A percentile compares a stretch with the other conserved stretches of the same genome.
phyloP scores from a whole-genome alignment of 2,888 invertebrate species.

The Agriopis aurantiaria region DNA sequence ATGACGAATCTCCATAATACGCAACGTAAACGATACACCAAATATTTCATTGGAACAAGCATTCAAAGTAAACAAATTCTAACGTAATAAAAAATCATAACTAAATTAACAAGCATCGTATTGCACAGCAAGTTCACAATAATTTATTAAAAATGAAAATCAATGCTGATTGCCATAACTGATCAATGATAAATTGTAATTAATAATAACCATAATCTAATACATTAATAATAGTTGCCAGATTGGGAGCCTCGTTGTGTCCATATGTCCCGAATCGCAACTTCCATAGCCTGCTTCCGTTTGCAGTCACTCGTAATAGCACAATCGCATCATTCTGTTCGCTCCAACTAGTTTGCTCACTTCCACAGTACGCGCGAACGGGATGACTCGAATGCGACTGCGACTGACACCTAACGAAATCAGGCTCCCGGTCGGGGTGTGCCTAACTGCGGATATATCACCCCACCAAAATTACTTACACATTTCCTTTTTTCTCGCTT shows the following conservation, averaged over 20 bases:
- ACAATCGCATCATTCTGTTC: too few species aligned
- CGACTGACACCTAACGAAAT: too few species aligned
- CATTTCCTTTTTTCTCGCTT: conserved; percentile 24
- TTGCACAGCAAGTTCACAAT: conserved; percentile 84
- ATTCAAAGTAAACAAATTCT: conserved; percentile 59
- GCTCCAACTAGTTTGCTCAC: too few species aligned
- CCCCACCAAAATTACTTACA: conserved; percentile 33
- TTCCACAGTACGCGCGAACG: too few species aligned
- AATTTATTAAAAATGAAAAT: conserved; percentile 74
- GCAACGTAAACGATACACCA: conserved; percentile 28
- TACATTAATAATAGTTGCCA: conserved; percentile 38
- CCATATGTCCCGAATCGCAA: conserved; percentile 30
- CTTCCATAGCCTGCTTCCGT: not conserved
- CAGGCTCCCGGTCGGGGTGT: conserved; percentile 15
- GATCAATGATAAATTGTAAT: conserved; percentile 41
- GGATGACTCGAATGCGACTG: too few species aligned
- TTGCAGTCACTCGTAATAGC: too few species aligned
- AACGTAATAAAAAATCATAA: conserved; percentile 70
- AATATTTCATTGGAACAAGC: conserved; percentile 59
- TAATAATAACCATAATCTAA: conserved; percentile 42
- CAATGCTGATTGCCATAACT: conserved; percentile 63
- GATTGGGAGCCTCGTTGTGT: conserved; percentile 38
- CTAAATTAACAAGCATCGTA: conserved; percentile 83
- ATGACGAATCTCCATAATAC: conserved; percentile 27
- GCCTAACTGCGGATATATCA: conserved; percentile 14